Base-by-base conservation (phyloP, 1,140 invertebrate species). In the Bilobella aurantiaca region DNA sequence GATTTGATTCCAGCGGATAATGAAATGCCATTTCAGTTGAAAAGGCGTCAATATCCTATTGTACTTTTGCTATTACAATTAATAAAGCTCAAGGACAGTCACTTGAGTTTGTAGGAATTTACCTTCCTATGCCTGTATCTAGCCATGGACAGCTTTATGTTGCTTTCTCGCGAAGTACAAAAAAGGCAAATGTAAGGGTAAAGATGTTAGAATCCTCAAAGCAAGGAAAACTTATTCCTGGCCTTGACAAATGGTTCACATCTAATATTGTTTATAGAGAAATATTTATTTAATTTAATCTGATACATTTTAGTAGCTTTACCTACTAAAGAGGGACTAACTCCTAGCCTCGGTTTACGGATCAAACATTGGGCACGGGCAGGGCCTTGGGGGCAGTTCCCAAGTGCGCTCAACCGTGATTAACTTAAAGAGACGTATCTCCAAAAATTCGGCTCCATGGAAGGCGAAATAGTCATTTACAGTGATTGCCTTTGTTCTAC, bases 11-110 rank as follows among this genome's bases (percentile, higher is more conserved):
- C 29, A 1, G 18, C 21, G 5, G 59, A 63, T 25, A 57, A 3
- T 29, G 76, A 77, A 71, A 60, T 75, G 49, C 76, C 77, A 64
- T 77, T 79, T 71, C 57, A 74, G 31, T 76, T 82, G 64, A 78
- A 79, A 73, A 57, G 80, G 58, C 29, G 79, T 66, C 75, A 80
- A 60, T 79, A 82, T 73, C 76, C 76, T 29, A 66, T 79, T 32
- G 66, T 68, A 64, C 67, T 82, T 83, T 81, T 74, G 76, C 78
- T 21, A 79, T 82, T 74, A 77, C 78, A n/a, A 80, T 80, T 59
- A 82, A 81, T 69, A 82, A 83, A 74, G 76, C 78, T 71, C 77
- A 80, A 73, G 74, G 79, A 31, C 77, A 80, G 62, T 76, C 79
- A 73, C 67, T 77, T 57, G 23, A 73, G 65, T 63, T 68, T 64